phyloP scores from a whole-genome alignment of 2,888 invertebrate species.

The Mesorhabditis sp. region DNA sequence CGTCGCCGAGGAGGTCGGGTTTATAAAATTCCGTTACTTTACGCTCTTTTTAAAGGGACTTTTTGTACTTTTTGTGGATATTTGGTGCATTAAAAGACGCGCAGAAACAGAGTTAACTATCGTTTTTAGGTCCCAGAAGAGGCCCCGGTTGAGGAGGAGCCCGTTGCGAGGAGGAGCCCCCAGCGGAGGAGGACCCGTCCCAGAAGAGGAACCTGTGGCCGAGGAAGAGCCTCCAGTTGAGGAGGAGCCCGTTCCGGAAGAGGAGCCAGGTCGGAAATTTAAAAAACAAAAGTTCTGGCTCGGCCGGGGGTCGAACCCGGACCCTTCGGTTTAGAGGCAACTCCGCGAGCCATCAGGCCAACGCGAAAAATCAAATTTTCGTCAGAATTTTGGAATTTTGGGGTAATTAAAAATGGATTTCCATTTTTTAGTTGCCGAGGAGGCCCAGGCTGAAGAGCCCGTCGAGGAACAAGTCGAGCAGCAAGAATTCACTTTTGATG shows the following conservation, averaged over 20 bases:
- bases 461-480: neutral
- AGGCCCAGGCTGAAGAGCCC: neutral
- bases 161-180: conserved; percentile 24
- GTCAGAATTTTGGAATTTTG: too few relatives aligned
- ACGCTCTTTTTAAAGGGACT: too few relatives aligned
- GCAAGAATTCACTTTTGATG: neutral
- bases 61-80: too few relatives aligned
- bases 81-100: too few relatives aligned
- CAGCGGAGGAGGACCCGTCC: conserved; percentile 22
- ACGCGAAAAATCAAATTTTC: too few relatives aligned
- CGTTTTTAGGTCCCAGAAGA: conserved; percentile 6
- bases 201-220: conserved; percentile 20
- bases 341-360: too few relatives aligned
- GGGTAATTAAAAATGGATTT: too few relatives aligned
- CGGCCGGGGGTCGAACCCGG: too few relatives aligned
- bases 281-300: conserved; percentile 7
- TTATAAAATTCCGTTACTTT: neutral
- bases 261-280: neutral
- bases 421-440: neutral
- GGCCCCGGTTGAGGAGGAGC: conserved; percentile 25
- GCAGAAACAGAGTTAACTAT: too few relatives aligned
- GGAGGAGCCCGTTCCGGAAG: neutral
- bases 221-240: conserved; percentile 12
- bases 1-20: conserved; percentile 16
- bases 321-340: too few relatives aligned